Conservation (phyloP, 2,113 vertebrate genomes). For the Ictalurus punctatus region DNA sequence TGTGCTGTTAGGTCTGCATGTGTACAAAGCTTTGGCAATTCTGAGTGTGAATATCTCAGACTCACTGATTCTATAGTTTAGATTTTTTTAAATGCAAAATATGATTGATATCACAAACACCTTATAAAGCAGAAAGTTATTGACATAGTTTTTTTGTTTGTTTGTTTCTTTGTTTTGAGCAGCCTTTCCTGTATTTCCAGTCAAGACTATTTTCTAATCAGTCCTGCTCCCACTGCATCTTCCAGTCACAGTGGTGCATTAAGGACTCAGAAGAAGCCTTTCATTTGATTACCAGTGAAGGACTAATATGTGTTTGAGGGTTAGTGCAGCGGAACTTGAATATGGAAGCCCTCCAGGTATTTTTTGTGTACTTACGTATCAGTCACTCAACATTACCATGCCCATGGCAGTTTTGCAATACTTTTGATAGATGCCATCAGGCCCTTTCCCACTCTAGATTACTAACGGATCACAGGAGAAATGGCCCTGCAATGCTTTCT, state of each 20-base stretch:
- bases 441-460: constrained; percentile 67
- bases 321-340: constrained; percentile 66
- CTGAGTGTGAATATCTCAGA: constrained; percentile 24
- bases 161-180: no score
- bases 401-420: constrained; percentile 73
- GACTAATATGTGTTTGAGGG: constrained; percentile 74
- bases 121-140: neutral
- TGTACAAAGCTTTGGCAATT: constrained; percentile 38
- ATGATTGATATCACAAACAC: neutral
- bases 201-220: constrained; percentile 66
- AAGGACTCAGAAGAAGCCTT: constrained; percentile 63
- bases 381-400: constrained; percentile 63
- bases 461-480: constrained; percentile 69
- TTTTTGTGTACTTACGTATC: constrained; percentile 72
- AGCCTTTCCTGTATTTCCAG: neutral
- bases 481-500: constrained; percentile 56
- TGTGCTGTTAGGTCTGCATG: constrained; percentile 27
- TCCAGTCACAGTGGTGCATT: constrained; percentile 64
- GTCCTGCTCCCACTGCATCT: constrained; percentile 61
- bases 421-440: constrained; percentile 68
- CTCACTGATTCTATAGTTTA: neutral
- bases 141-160: neutral
- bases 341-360: constrained; percentile 76
- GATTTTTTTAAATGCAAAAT: neutral
- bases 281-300: constrained; percentile 69